Evolutionary conservation across 2,797 vertebrate species (phyloP).

Genomic region (Carduelis carduelis): DNA sequence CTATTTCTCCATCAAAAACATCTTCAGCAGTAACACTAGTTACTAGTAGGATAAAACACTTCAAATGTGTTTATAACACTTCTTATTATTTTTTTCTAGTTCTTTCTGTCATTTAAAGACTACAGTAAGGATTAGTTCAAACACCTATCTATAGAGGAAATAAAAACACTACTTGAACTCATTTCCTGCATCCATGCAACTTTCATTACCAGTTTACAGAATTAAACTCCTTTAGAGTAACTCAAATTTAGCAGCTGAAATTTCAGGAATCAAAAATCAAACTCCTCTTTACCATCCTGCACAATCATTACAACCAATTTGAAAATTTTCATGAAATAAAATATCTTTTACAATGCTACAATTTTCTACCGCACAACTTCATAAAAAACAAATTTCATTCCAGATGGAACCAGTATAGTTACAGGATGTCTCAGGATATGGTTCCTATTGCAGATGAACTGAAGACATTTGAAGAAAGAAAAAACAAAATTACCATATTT

Average conservation of each 20-base stretch:
- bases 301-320: background rate
- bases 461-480: background rate
- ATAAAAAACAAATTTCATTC: background rate
- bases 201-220: background rate
- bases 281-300: background rate
- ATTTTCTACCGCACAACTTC: background rate
- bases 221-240: background rate
- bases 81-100: background rate
- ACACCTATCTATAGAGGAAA: background rate
- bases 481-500: slow-evolving; percentile 79
- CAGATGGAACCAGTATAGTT: background rate
- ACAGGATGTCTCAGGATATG: background rate
- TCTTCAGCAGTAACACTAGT: background rate
- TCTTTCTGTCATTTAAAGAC: background rate
- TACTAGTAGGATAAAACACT: background rate
- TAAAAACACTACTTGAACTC: background rate
- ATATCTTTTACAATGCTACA: background rate
- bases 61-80: background rate
- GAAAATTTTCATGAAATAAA: background rate
- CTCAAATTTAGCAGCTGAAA: background rate
- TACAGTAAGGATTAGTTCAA: background rate
- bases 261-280: background rate
- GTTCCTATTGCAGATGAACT: background rate
- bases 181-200: background rate
- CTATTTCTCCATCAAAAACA: background rate